Evolutionary conservation across 2,797 vertebrate species (phyloP), one percentile per base, ranked within the genome.

Genomic region (Oreortyx pictus): DNA sequence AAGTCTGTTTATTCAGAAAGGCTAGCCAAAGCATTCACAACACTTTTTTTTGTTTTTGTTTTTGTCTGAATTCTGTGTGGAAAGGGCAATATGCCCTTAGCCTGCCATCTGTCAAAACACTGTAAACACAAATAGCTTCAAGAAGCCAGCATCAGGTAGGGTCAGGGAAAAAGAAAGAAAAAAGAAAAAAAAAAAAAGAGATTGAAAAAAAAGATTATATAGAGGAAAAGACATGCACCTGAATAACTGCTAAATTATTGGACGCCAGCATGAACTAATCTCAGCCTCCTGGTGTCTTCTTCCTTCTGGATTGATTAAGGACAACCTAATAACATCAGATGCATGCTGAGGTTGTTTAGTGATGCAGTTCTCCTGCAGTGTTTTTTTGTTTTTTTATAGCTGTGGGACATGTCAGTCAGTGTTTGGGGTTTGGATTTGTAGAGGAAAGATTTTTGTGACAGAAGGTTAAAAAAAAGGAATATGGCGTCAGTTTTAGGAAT

Each of bases 1-100:
- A 23, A 57, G 47, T 25, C 33, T 66, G 16, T 81, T 77, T 86
- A 52, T 77, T 56, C 25, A 87, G 73, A 85, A 87, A 91, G 41
- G 9, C 4, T 39, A 44, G 39, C 35, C 6, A 65, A 82, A 85
- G 64, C 9, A 35, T 5, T 52, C 23, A 11, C 9, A 68, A 62
- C 2, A 18, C 22, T 33, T 14, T 82, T 54, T 49, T 13, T 3
- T 10, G 56, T 4, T 6, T 37, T 25, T 25, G 8, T 14, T 43
- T 37, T 14, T 14, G 0, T 2, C 9, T 46, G 18, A 74, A 65
- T 88, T 77, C 64, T 85, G 6, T 77, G 25, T 77, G 59, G 46
- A 88, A 93, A 64, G 8, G 3, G 31, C 12, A 80, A 74, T 74
- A 86, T 61, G 49, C 9, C 35, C 9, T 24, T 39, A 31, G 24